Percentiles rank a stretch among this genome's conserved stretches.
phyloP scores from a whole-genome alignment of 2,797 vertebrate species.

The Oreochromis grahami region DNA sequence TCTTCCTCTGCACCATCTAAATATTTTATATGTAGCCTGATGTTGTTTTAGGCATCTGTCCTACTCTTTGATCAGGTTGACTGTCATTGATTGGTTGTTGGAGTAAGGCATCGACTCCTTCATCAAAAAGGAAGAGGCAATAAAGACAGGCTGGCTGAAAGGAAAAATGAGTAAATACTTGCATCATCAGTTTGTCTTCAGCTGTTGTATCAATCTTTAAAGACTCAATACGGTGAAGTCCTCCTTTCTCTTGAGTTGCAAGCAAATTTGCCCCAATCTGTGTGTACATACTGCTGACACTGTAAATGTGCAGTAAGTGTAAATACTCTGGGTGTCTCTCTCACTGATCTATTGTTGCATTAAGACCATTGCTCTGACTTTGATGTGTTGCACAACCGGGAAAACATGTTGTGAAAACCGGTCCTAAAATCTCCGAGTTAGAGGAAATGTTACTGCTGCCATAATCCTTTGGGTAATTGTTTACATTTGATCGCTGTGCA shows the following conservation, averaged over 20 bases:
- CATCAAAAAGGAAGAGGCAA: slow-evolving; percentile 42
- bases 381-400: slow-evolving; percentile 48
- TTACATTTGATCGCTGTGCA: slow-evolving; percentile 61
- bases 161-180: slow-evolving; percentile 54
- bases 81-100: slow-evolving; percentile 65
- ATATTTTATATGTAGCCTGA: slow-evolving; percentile 70
- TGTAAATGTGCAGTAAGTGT: background rate
- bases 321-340: background rate
- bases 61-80: slow-evolving; percentile 61
- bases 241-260: background rate
- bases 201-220: slow-evolving; percentile 54
- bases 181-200: slow-evolving; percentile 44
- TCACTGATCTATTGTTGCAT: slow-evolving; percentile 5
- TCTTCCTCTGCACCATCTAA: slow-evolving; percentile 67
- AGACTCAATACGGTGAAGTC: background rate
- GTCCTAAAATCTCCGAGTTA: slow-evolving; percentile 22
- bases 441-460: slow-evolving; percentile 35
- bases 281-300: background rate
- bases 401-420: slow-evolving; percentile 37
- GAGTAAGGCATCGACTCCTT: slow-evolving; percentile 39
- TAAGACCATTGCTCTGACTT: slow-evolving; percentile 44
- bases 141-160: slow-evolving; percentile 32
- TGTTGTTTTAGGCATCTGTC: slow-evolving; percentile 55
- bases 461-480: slow-evolving; percentile 61
- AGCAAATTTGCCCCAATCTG: background rate